These are phyloP conservation scores for Pachyuromys duprasi DNA, from an alignment of 2,797 vertebrate species.

Conservation along the genomic window DNA sequence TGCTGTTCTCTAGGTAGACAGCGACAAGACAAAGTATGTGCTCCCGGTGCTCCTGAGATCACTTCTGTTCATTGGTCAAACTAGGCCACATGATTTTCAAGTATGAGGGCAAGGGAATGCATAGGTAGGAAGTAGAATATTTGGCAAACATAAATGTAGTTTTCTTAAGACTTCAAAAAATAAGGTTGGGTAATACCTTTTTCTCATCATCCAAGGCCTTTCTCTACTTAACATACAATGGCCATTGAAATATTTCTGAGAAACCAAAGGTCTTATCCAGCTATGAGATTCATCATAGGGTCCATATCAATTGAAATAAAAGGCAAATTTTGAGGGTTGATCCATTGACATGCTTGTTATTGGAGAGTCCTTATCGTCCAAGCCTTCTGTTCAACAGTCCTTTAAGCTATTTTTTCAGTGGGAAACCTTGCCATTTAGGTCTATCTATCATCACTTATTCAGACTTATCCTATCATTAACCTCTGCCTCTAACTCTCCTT, in stretches of 20 bases:
- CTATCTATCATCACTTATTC: slow-evolving; percentile 10
- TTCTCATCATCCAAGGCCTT: background rate
- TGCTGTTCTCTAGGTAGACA: background rate
- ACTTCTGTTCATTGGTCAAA: background rate
- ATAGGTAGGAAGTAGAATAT: background rate
- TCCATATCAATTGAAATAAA: background rate
- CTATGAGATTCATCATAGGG: slow-evolving; percentile 3
- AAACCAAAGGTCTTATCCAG: background rate
- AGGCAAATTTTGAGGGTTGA: background rate
- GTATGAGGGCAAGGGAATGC: background rate
- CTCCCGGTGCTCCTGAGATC: background rate
- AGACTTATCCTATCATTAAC: slow-evolving; percentile 14
- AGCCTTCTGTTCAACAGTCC: background rate
- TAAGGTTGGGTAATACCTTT: background rate
- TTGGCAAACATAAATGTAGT: background rate
- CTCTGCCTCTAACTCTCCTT: slow-evolving; percentile 44
- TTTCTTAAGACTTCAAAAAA: background rate
- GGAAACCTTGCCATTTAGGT: slow-evolving; percentile 30
- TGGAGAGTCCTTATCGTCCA: slow-evolving; percentile 4
- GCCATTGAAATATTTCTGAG: slow-evolving; percentile 24
- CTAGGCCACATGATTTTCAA: background rate
- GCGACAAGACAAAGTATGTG: background rate
- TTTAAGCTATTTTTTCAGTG: background rate
- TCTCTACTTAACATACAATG: background rate
- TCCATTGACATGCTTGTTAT: background rate